Percentiles rank a stretch among this genome's conserved stretches.
These are phyloP conservation scores for Clupea harengus DNA, from an alignment of 2,113 vertebrate species.

Conservation along the genomic window DNA sequence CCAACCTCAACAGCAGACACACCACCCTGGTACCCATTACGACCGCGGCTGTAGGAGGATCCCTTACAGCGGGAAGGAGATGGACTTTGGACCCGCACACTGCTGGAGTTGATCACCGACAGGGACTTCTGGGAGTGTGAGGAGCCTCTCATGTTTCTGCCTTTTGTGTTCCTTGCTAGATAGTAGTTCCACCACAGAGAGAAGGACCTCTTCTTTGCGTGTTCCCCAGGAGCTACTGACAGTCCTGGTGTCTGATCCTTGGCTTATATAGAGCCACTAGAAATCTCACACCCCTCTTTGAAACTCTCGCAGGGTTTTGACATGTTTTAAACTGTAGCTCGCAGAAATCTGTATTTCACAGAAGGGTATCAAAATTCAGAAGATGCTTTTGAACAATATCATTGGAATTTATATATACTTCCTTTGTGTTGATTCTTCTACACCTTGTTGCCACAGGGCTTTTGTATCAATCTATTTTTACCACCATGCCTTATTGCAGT, in stretches of 20 bases:
- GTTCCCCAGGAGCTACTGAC: constrained; percentile 41
- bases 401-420: no score
- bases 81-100: constrained; percentile 68
- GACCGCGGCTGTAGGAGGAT: constrained; percentile 59
- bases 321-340: constrained; percentile 68
- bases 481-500: no score
- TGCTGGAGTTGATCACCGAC: constrained; percentile 66
- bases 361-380: neutral
- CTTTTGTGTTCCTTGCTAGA: constrained; percentile 22
- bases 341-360: constrained; percentile 47
- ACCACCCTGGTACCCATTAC: constrained; percentile 54
- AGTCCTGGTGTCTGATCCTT: constrained; percentile 30
- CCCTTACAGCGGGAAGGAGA: constrained; percentile 68
- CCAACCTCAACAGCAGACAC: constrained; percentile 50
- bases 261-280: constrained; percentile 64
- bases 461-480: no score
- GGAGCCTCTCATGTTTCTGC: constrained; percentile 67
- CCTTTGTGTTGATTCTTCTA: no score
- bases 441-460: no score
- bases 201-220: neutral
- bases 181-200: constrained; percentile 8
- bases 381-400: no score
- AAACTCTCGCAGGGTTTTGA: constrained; percentile 61
- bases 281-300: constrained; percentile 67
- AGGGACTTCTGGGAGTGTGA: constrained; percentile 73